These are phyloP conservation scores for Motacilla tschutschensis DNA, from an alignment of 2,113 vertebrate species.

Conservation along the genomic window DNA sequence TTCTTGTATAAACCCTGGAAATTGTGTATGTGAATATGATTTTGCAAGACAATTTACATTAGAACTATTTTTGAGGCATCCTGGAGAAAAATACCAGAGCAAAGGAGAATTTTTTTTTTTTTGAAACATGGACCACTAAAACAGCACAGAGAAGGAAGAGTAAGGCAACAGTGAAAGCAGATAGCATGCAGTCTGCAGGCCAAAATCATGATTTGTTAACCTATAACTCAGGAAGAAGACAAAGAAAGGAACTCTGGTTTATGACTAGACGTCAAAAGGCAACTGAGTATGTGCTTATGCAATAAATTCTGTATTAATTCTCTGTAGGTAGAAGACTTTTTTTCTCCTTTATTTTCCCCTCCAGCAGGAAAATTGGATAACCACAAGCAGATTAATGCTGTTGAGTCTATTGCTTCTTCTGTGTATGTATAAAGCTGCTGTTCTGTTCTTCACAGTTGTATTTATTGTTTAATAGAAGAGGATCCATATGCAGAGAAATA, in stretches of 20 bases:
- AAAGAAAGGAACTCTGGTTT: conserved; percentile 1
- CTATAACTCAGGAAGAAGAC: background rate
- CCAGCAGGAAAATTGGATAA: background rate
- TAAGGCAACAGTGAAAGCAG: background rate
- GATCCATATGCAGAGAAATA: background rate
- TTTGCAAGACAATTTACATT: background rate
- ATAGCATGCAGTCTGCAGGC: background rate
- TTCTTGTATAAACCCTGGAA: background rate
- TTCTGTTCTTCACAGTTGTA: background rate
- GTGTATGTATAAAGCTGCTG: background rate
- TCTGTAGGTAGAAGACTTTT: background rate
- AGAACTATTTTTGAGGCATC: background rate
- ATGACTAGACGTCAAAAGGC: background rate
- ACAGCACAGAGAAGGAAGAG: background rate
- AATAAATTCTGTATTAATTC: background rate
- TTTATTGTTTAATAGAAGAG: conserved; percentile 13
- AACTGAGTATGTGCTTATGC: background rate
- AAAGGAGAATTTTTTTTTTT: background rate
- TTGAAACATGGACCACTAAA: background rate
- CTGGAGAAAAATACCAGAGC: background rate
- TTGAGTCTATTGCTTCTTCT: background rate
- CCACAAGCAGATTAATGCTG: background rate
- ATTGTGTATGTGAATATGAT: background rate
- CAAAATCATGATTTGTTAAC: background rate
- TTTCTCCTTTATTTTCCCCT: background rate